phyloP scores from a whole-genome alignment of 2,888 invertebrate species.

The Panzeria rudis region DNA sequence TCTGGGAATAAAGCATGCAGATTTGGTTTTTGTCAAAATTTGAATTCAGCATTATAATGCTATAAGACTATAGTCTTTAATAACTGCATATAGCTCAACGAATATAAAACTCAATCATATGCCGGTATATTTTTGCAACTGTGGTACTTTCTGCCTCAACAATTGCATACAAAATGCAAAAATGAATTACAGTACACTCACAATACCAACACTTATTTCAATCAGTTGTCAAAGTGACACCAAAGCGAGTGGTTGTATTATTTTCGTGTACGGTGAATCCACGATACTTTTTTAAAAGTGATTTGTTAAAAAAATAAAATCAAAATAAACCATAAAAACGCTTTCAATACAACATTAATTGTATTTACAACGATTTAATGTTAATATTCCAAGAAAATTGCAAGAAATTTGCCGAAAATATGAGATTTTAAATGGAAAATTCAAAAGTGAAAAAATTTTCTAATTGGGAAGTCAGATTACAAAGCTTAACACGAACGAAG shows the following conservation, averaged over 20 bases:
- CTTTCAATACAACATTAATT: constrained; percentile 54
- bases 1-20: too few relatives aligned
- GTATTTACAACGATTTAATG: constrained; percentile 19
- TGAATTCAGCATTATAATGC: too few relatives aligned
- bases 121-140: not conserved
- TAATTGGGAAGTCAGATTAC: constrained; percentile 72
- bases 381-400: constrained; percentile 40
- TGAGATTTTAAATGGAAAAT: constrained; percentile 69
- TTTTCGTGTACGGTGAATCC: constrained; percentile 60
- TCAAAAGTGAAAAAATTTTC: constrained; percentile 70
- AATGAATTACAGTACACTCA: not conserved
- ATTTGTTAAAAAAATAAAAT: constrained; percentile 48
- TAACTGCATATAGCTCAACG: too few relatives aligned
- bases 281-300: constrained; percentile 50
- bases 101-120: not conserved
- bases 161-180: not conserved
- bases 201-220: constrained; percentile 34
- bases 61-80: too few relatives aligned
- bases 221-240: constrained; percentile 70
- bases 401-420: constrained; percentile 45
- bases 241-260: constrained; percentile 65
- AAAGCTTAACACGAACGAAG: constrained; percentile 67
- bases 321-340: constrained; percentile 68
- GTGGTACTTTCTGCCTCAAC: constrained; percentile 6
- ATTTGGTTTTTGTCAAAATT: too few relatives aligned